Conservation (phyloP, 2,113 vertebrate genomes). For the Hymenochirus boettgeri region DNA sequence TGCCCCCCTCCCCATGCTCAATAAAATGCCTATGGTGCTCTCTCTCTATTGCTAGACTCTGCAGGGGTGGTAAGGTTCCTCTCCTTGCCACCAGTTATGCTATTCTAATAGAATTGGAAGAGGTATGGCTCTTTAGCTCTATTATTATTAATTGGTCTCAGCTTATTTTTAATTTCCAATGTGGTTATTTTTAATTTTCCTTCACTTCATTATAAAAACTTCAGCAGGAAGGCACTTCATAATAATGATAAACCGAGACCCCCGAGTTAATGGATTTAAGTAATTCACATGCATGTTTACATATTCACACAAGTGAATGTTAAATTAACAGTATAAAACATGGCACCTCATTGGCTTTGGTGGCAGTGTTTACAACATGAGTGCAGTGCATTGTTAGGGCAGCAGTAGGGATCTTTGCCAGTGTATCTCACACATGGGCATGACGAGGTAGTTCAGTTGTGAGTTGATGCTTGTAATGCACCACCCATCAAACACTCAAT, state of each 20-base stretch:
- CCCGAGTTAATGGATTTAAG: background rate
- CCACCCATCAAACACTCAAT: slow-evolving; percentile 51
- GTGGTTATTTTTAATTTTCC: too few relatives aligned
- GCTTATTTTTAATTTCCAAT: too few relatives aligned
- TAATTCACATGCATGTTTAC: background rate
- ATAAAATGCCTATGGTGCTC: too few relatives aligned
- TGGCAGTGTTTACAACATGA: slow-evolving; percentile 21
- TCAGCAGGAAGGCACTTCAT: background rate
- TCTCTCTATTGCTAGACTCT: too few relatives aligned
- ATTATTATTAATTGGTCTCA: too few relatives aligned
- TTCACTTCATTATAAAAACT: background rate
- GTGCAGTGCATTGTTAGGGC: slow-evolving; percentile 28
- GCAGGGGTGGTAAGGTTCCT: too few relatives aligned
- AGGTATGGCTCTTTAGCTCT: too few relatives aligned
- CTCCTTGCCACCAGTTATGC: too few relatives aligned
- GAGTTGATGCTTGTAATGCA: slow-evolving; percentile 52
- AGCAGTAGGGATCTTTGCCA: slow-evolving; percentile 6
- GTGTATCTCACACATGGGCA: slow-evolving; percentile 41
- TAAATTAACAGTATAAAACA: slow-evolving; percentile 5
- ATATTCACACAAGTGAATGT: slow-evolving; percentile 5
- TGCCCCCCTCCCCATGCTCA: too few relatives aligned
- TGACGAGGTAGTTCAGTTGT: slow-evolving; percentile 68
- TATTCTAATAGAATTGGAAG: too few relatives aligned
- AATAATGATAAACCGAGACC: background rate
- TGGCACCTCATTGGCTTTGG: slow-evolving; percentile 9